Evolutionary conservation across 2,113 vertebrate genomes (phyloP), one percentile per base, ranked within the genome.

Genomic region (Jaculus jaculus): DNA sequence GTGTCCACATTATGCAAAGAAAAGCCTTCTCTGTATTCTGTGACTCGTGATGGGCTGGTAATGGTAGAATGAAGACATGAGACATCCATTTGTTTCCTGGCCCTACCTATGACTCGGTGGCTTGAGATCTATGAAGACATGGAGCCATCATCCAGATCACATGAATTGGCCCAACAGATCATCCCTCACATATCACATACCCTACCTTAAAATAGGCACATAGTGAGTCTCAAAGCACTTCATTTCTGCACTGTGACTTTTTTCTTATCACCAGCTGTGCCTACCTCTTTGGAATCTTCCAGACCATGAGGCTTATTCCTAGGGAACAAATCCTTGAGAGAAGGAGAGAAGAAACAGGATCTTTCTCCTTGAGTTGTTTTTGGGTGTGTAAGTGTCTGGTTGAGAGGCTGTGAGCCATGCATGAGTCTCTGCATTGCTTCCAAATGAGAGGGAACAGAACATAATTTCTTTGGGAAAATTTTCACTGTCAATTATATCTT

Each of bases 401-500:
- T 93, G 73, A 94, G 63, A 92, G 54, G 28, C 92, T 91, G 18
- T n/a, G 84, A 93, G 90, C 54, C 37, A 47, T 66, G 42, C 60
- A 42, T 82, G 73, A 66, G 69, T 78, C 77, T 94, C 47, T 47
- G 77, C 51, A 61, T 91, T 96, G 87, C 94, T 95, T 93, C 93
- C 71, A 96, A 97, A 96, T 96, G 93, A 95, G 93, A 95, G 42
- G 9, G 4, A 95, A 96, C 94, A 92, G 91, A 93, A 95, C 71
- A 84, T 86, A 94, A 93, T 96, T 95, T 96, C 92, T 96, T 37
- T 66, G 75, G 37, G 63, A 94, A 95, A 94, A 95, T 90, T 93
- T 95, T 97, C 85, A 60, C 87, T 96, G 96, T 96, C 94, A 96
- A 96, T 97, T 97, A 96, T 96, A 83, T 94, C 88, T 92, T 92